These are phyloP conservation scores for Onchidella celtica DNA, from an alignment of 2,888 invertebrate species.

Conservation along the genomic window DNA sequence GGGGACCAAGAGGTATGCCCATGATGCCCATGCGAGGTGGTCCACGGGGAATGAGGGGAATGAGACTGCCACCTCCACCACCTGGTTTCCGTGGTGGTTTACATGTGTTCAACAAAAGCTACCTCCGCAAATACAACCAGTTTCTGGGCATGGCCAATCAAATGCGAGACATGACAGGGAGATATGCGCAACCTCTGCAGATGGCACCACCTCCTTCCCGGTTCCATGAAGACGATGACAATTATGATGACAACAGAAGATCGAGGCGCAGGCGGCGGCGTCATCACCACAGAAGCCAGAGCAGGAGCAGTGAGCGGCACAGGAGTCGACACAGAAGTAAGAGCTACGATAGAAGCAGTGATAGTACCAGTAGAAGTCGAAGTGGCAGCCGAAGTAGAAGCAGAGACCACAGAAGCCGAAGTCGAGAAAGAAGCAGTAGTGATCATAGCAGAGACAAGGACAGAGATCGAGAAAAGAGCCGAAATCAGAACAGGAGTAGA, in stretches of 20 bases:
- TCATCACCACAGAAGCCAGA: background rate
- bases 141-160: constrained; percentile 46
- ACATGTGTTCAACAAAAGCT: constrained; percentile 38
- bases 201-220: constrained; percentile 21
- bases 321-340: constrained; percentile 27
- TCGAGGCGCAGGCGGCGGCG: background rate
- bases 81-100: constrained; percentile 41
- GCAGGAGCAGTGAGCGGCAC: constrained; percentile 32
- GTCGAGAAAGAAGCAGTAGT: background rate
- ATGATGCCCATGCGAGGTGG: constrained; percentile 10
- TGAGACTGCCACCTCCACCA: constrained; percentile 25
- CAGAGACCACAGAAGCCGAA: background rate
- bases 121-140: constrained; percentile 44
- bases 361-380: background rate
- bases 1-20: constrained; percentile 33
- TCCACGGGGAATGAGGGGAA: constrained; percentile 34
- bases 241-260: background rate
- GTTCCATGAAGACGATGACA: background rate
- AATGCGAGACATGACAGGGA: constrained; percentile 48
- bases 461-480: background rate
- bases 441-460: background rate
- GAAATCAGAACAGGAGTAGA: background rate
- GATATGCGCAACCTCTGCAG: constrained; percentile 48
- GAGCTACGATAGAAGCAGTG: background rate
- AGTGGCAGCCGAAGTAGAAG: background rate